A percentile compares a stretch with the other conserved stretches of the same genome.
Evolutionary conservation across 1,140 invertebrate species (phyloP).

Genomic region (Aphelinus certus): DNA sequence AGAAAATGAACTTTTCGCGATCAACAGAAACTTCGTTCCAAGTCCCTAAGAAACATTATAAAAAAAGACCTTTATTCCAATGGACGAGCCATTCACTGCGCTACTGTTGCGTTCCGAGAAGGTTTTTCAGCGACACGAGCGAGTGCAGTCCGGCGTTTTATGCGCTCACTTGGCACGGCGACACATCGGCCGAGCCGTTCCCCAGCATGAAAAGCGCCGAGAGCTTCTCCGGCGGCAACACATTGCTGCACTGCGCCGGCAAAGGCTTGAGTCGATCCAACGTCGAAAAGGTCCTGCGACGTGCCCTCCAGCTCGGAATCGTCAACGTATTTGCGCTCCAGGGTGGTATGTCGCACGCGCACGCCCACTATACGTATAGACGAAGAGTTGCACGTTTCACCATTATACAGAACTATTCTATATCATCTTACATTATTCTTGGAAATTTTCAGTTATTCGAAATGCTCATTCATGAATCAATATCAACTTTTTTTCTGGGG

Average conservation of each 20-base stretch:
- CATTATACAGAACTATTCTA: not conserved
- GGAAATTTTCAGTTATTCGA: too few relatives aligned
- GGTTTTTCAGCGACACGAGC: slow-evolving; percentile 44
- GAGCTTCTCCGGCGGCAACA: slow-evolving; percentile 43
- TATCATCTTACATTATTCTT: too few relatives aligned
- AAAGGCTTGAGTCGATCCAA: slow-evolving; percentile 38
- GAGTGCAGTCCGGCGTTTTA: slow-evolving; percentile 51
- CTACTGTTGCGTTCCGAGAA: slow-evolving; percentile 19
- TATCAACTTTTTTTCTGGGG: too few relatives aligned
- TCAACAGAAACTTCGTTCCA: too few relatives aligned
- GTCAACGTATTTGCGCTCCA: slow-evolving; percentile 52
- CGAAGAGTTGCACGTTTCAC: too few relatives aligned
- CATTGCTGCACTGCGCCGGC: slow-evolving; percentile 47
- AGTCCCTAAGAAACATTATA: too few relatives aligned
- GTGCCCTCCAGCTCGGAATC: slow-evolving; percentile 42
- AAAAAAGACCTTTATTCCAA: slow-evolving; percentile 9
- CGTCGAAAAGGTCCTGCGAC: slow-evolving; percentile 40
- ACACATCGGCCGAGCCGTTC: slow-evolving; percentile 8
- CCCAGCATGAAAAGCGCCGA: slow-evolving; percentile 38
- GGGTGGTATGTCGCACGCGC: slow-evolving; percentile 55
- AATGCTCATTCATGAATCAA: too few relatives aligned
- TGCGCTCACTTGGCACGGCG: slow-evolving; percentile 49
- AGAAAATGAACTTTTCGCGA: too few relatives aligned
- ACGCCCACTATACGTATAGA: too few relatives aligned
- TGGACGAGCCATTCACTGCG: not conserved